Base-by-base conservation (phyloP, 2,797 vertebrate genomes). In the Distichodus sexfasciatus region DNA sequence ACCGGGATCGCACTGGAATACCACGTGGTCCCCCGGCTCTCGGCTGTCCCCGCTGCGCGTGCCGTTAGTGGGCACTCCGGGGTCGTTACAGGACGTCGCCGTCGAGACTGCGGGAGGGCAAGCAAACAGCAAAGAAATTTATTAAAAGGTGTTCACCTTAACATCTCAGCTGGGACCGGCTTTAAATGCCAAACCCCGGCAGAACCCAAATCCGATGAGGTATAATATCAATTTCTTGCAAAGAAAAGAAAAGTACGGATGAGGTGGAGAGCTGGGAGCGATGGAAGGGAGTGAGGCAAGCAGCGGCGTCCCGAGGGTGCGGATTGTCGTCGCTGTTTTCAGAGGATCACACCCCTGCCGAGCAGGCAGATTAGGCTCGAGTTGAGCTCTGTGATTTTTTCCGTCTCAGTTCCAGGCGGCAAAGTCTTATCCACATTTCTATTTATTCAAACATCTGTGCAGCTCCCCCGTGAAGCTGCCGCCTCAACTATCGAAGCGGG, bases 41-140 rank as follows among this genome's bases (percentile, higher is more conserved):
- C 78, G 91, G 85, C 96, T 98, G 91, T 97, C 90, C 0, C 97
- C 96, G 0, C 94, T 89, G 3, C 97, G 92, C 66, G 94, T 99
- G 50, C 97, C 97, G 0, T 99, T 99, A 74, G 95, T 94, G 0
- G 96, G 97, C 68, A 95, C 85, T 1, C 97, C 97, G 0, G 97
- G 96, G 83, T 98, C 96, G 6, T 98, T 98, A 88, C 96, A 98
- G 64, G 95, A 97, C 0, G 96, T 98, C 3, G 96, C 96, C 2
- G 95, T 98, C 38, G 95, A 96, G 64, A 97, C 96, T 98, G 71
- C 0, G 76, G 65, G 9, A 31, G 29, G n/a, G n/a, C 26, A 36
- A 36, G 19, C 11, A 55, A 36, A n/a, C n/a, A n/a, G n/a, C n/a
- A n/a, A n/a, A n/a, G n/a, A n/a, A n/a, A 46, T 5, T 24, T 10